Evolutionary conservation across 2,113 vertebrate species (phyloP).

Genomic region (Phaethon lepturus): DNA sequence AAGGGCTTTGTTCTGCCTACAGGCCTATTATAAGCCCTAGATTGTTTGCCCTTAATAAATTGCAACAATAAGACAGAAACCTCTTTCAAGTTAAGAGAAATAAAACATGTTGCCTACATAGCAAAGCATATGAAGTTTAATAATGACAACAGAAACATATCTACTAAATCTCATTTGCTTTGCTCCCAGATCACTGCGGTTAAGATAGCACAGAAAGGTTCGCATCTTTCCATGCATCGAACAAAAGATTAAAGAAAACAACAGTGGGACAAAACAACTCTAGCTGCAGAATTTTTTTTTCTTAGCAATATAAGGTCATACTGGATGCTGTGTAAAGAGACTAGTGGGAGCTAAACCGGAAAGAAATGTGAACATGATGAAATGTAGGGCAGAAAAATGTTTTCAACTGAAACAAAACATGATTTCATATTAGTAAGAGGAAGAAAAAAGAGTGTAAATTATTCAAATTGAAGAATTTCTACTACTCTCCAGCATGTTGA

Average conservation of each 20-base stretch:
- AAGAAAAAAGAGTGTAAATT: background rate
- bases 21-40: constrained; percentile 63
- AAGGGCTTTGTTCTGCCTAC: constrained; percentile 72
- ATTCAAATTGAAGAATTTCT: constrained; percentile 12
- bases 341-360: background rate
- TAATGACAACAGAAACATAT: constrained; percentile 57
- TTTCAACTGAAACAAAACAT: background rate
- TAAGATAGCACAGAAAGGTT: constrained; percentile 45
- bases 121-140: constrained; percentile 42
- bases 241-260: constrained; percentile 40
- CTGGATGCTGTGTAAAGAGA: background rate
- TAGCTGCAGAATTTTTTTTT: background rate
- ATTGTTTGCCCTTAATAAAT: constrained; percentile 72
- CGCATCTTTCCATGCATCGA: constrained; percentile 18
- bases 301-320: background rate
- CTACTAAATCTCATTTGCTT: constrained; percentile 49
- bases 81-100: constrained; percentile 66
- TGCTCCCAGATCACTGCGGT: constrained; percentile 13
- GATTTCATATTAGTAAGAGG: background rate
- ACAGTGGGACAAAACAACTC: background rate
- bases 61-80: constrained; percentile 68
- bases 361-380: background rate
- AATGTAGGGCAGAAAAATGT: background rate
- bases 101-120: constrained; percentile 37
- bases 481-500: background rate